Conservation (phyloP, 2,113 vertebrate species). For the Machaerirhynchus nigripectus region DNA sequence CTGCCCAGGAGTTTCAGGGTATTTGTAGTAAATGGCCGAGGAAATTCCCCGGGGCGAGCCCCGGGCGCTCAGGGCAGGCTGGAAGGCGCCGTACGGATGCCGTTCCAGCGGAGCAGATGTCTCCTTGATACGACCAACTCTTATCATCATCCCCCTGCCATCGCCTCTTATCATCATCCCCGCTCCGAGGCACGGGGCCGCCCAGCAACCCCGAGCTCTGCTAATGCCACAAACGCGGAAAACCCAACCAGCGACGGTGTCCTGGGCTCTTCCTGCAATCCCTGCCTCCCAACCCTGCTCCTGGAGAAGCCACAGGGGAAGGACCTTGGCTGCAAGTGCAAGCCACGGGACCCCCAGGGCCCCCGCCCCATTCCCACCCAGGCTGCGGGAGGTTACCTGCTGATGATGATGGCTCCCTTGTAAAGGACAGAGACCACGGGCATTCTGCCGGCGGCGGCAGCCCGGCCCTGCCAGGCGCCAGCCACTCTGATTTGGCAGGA, state of each 20-base stretch:
- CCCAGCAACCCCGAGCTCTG: background rate
- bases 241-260: rapidly evolving
- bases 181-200: background rate
- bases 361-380: background rate
- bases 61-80: rapidly evolving
- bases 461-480: background rate
- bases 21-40: background rate
- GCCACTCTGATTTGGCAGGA: background rate
- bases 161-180: background rate
- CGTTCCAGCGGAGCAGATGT: background rate
- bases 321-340: background rate
- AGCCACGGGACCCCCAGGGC: background rate
- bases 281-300: background rate
- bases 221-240: rapidly evolving
- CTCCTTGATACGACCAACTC: background rate
- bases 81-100: rapidly evolving
- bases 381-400: background rate
- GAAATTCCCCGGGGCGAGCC: background rate
- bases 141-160: background rate
- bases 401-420: slow-evolving; percentile 67
- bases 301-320: background rate
- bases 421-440: slow-evolving; percentile 37
- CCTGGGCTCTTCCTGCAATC: background rate
- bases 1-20: background rate
- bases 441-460: slow-evolving; percentile 1